Base-by-base conservation (phyloP, 2,797 vertebrate species). In the Esox lucius region DNA sequence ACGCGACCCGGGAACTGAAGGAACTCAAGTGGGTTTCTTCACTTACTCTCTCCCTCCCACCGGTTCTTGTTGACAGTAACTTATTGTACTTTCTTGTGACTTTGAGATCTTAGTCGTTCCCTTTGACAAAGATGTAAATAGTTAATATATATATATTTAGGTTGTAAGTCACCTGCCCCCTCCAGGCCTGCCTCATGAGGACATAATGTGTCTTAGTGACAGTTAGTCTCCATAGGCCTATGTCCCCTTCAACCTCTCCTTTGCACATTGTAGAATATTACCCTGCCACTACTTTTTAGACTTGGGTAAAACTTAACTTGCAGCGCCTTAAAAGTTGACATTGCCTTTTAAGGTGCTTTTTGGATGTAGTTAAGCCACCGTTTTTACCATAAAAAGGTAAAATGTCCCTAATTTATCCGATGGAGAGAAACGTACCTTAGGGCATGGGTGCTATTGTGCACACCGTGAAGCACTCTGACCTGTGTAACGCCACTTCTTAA, bases 1-100 rank as follows among this genome's bases (percentile, higher is more conserved):
- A 99, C 0, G 87, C 96, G 0, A 81, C 94, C 78, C 91, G 97
- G 77, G 97, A 99, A 78, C 91, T 98, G 68, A 98, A 98, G 86
- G 97, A 98, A 72, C 88, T 98, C 42, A 99, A 97, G 98, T 99
- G 90, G 75, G 96, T 83, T 28, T 68, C 68, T 5, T 4, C 39
- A 35, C 78, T 82, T 85, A 75, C 46, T 48, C n/a, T 1, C 26
- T 24, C 61, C 46, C 56, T 56, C 65, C 39, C 64, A 62, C 5
- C 42, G 56, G 39, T 31, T 62, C 56, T 35, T 28, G 2, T 11
- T 71, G 13, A 4, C 4, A 28, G 72, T 16, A n/a, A 1, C 28
- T 22, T 5, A 13, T 12, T 24, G 24, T 15, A 28, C 51, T 12
- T 3, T 64, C 28, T 68, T 24, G 73, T 84, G 84, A 88, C 84